A percentile compares a stretch with the other conserved stretches of the same genome.
Conservation (phyloP, 2,113 vertebrate species). For the Pampusana beccarii region DNA sequence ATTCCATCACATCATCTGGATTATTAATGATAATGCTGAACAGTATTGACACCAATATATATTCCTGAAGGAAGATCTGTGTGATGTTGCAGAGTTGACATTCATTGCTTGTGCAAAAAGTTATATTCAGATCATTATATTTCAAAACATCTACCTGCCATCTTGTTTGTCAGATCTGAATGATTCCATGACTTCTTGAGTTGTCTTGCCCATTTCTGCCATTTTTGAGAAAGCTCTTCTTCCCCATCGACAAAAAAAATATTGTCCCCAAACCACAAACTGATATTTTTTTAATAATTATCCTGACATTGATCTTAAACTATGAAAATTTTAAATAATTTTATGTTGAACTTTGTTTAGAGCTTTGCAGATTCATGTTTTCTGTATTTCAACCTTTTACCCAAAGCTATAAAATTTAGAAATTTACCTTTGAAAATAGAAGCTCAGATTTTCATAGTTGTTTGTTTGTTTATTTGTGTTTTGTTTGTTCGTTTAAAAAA, state of each 20-base stretch:
- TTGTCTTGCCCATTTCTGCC: neutral
- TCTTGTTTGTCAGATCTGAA: neutral
- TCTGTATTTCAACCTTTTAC: neutral
- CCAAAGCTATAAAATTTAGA: neutral
- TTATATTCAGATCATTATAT: neutral
- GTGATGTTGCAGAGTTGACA: neutral
- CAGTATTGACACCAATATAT: neutral
- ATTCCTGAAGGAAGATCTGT: neutral
- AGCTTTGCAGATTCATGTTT: neutral
- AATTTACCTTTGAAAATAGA: neutral
- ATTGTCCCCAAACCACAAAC: neutral
- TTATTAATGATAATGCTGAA: neutral
- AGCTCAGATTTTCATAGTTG: neutral
- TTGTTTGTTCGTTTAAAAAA: neutral
- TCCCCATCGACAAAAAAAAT: neutral
- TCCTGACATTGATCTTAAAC: neutral
- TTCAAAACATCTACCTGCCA: neutral
- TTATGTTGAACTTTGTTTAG: neutral
- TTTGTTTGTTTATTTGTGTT: neutral
- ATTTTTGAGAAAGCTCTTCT: neutral
- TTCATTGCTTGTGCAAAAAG: neutral
- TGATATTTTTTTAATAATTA: neutral
- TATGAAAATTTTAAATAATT: neutral
- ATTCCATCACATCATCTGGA: neutral
- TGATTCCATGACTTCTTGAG: neutral